Evolutionary conservation across 2,113 vertebrate species (phyloP), one percentile per base, ranked within the genome.

Genomic region (Raja brachyura): DNA sequence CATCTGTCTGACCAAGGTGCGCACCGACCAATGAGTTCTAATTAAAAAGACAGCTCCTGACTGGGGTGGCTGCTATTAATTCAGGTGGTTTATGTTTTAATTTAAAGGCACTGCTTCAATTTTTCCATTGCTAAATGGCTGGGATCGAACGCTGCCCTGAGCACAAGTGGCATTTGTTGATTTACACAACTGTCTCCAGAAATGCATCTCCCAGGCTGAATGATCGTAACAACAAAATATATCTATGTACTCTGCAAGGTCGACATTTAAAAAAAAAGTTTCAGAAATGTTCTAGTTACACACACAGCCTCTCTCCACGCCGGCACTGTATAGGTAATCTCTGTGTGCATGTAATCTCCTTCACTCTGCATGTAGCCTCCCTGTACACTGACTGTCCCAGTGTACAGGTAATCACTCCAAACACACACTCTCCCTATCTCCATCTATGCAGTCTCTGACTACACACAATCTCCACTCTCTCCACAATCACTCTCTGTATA

Each of bases 1-100:
- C 95, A 93, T 95, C 95, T 94, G 94, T 86, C 93, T 92, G 33
- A 93, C 25, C 93, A 93, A 94, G 92, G 93, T 66, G 28, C 1
- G 2, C 74, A n/a, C 93, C 78, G 22, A 93, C 93, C 93, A 83
- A 93, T n/a, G 93, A 94, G 93, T 93, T 93, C 93, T 88, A 25
- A 93, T 93, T 92, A 93, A 90, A 4, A 8, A 94, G 90, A 81
- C 68, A 92, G 54, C 54, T 66, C 48, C 90, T 92, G 39, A 74
- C 90, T 92, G 90, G 90, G 90, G 31, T 10, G 68, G 90, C 90
- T 73, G 66, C 31, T 48, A 92, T 48, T 73, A 48, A 74, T 92
- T 92, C 90, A 92, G 22, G 25, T 73, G 8, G 48, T 18, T 74
- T 25, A 48, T 48, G 11, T 33, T 92, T 92, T 92, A 73, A 74